Evolutionary conservation across 2,113 vertebrate species (phyloP).

Genomic region (Sinocyclocheilus maitianheensis): DNA sequence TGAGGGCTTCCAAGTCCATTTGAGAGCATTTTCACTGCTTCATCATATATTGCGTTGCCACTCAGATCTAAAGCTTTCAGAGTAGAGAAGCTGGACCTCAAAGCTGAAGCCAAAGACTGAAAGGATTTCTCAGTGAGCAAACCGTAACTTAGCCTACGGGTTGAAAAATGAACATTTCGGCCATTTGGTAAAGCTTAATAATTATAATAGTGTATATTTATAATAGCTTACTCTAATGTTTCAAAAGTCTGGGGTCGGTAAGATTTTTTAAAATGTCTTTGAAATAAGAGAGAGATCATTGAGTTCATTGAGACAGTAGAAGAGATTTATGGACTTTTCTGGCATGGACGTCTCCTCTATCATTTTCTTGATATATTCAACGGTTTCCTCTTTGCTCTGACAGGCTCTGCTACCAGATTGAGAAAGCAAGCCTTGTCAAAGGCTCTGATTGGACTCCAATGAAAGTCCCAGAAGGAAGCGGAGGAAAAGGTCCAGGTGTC

Average conservation of each 20-base stretch:
- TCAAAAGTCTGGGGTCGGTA: too few relatives aligned
- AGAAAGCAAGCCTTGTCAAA: conserved; percentile 22
- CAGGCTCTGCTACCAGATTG: not conserved
- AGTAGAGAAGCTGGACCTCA: conserved; percentile 20
- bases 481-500: conserved; percentile 14
- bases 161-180: not conserved
- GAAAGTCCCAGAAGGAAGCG: conserved; percentile 48
- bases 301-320: conserved; percentile 49
- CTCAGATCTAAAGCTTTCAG: conserved; percentile 46
- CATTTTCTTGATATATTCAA: conserved; percentile 46
- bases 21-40: conserved; percentile 31
- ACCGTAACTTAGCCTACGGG: conserved; percentile 43
- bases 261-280: too few relatives aligned
- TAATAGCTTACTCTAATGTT: too few relatives aligned
- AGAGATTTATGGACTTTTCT: conserved; percentile 51
- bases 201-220: too few relatives aligned
- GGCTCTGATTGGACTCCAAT: conserved; percentile 46
- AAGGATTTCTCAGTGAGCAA: conserved; percentile 47
- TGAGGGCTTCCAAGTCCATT: conserved; percentile 24
- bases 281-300: conserved; percentile 38
- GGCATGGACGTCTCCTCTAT: conserved; percentile 40
- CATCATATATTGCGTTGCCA: conserved; percentile 39
- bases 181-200: too few relatives aligned
- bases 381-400: conserved; percentile 27
- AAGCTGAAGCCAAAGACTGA: conserved; percentile 33